Base-by-base conservation (phyloP, 2,113 vertebrate genomes). In the Crypturellus undulatus region DNA sequence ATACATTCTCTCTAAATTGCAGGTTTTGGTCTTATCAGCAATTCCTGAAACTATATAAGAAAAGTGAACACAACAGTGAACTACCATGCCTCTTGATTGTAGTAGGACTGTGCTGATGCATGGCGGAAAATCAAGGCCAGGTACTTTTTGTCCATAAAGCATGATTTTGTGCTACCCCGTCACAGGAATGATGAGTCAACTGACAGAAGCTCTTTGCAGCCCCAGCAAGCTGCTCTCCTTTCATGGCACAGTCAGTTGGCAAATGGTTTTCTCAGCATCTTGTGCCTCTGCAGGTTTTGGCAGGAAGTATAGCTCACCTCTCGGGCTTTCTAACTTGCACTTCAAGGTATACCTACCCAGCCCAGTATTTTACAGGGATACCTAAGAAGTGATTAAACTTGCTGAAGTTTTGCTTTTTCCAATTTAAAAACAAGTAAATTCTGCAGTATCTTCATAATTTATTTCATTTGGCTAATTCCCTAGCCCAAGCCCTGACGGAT, bases 11-110 rank as follows among this genome's bases (percentile, higher is more conserved):
- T 96, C 80, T 76, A 93, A 94, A 96, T 92, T 84, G 95, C 90
- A 96, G 85, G 92, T 89, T 96, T 96, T 94, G 54, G 80, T 79
- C 73, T 89, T 95, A 93, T 94, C 95, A 97, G 94, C 94, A 94
- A 45, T 93, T 96, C 80, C 83, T 42, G 72, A 79, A 76, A 49
- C 88, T 86, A 78, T 16, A 42, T 43, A 91, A 78, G 88, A 81
- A 93, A 76, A 92, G n/a, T 3, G 0, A 94, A 90, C 70, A 30
- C 54, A 84, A 92, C 69, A 76, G 69, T 62, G 63, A 80, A 79
- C 21, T 90, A 71, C 75, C 38, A 38, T 12, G 28, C 65, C 78
- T 89, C 59, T 87, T 79, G 62, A 80, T 58, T 0, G 0, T 24
- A 62, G n/a, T 40, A 92, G 56, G 79, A 83, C 25, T 32, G 40